Percentiles rank a stretch among this genome's conserved stretches.
phyloP scores from a whole-genome alignment of 2,888 invertebrate genomes.

The Temnothorax rugatulus region DNA sequence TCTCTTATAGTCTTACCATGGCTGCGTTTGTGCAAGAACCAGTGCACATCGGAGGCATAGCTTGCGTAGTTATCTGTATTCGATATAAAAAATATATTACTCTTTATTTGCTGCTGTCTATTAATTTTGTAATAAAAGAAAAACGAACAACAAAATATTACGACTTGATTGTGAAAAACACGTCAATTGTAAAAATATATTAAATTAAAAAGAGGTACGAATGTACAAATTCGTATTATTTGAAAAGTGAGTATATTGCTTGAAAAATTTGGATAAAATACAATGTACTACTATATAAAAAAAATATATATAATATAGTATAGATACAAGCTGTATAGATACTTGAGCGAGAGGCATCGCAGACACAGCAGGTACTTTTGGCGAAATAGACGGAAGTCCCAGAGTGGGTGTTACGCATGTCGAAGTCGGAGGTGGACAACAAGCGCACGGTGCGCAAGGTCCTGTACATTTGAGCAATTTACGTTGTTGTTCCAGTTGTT shows the following conservation, averaged over 20 bases:
- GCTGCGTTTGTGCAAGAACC: conserved; percentile 80
- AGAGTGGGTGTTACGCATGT: conserved; percentile 51
- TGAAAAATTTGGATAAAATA: conserved; percentile 59
- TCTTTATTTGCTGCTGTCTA: background rate
- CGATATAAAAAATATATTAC: conserved; percentile 58
- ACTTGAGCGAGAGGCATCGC: conserved; percentile 72
- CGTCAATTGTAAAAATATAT: conserved; percentile 33
- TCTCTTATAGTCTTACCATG: conserved; percentile 73
- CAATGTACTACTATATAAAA: background rate
- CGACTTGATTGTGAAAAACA: background rate
- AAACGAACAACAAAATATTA: background rate
- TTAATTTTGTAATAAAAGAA: background rate
- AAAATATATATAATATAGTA: no score
- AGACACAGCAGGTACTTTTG: conserved; percentile 47
- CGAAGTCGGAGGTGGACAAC: conserved; percentile 76
- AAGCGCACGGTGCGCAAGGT: conserved; percentile 82
- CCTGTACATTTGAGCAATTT: conserved; percentile 83
- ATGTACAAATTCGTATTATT: conserved; percentile 32
- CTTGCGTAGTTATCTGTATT: conserved; percentile 73
- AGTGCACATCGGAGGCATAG: conserved; percentile 62
- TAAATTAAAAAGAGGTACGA: conserved; percentile 10
- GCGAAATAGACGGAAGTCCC: conserved; percentile 41
- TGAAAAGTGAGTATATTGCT: background rate
- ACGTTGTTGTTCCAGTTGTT: conserved; percentile 87
- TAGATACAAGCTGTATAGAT: conserved; percentile 53